phyloP scores from a whole-genome alignment of 2,888 invertebrate genomes.

The Lydus trimaculatus region DNA sequence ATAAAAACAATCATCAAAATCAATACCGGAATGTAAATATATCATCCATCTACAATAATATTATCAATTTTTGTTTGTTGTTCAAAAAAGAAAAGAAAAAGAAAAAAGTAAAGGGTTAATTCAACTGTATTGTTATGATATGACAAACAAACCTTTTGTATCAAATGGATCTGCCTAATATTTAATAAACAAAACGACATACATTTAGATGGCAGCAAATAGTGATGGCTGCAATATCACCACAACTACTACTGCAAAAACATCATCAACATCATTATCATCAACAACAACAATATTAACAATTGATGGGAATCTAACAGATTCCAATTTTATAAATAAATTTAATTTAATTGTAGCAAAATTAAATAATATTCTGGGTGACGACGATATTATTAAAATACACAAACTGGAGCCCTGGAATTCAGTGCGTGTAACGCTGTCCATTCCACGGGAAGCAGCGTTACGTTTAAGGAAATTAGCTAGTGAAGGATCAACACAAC shows the following conservation, averaged over 20 bases:
- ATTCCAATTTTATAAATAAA: conserved; percentile 84
- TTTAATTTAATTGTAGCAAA: conserved; percentile 80
- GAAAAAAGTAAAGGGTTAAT: no score
- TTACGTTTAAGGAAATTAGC: conserved; percentile 89
- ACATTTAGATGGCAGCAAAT: conserved; percentile 79
- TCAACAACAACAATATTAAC: conserved; percentile 75
- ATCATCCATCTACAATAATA: not conserved
- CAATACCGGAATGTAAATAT: not conserved
- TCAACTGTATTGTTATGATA: conserved; percentile 25
- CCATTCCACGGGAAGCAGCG: conserved; percentile 96
- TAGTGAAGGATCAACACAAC: conserved; percentile 85
- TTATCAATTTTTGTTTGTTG: not conserved
- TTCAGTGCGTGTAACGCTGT: conserved; percentile 96
- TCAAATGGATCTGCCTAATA: conserved; percentile 25
- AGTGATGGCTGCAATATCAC: conserved; percentile 76
- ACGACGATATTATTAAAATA: conserved; percentile 64
- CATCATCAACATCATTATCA: no score
- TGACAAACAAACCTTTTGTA: conserved; percentile 11
- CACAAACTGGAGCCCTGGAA: conserved; percentile 97
- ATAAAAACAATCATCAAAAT: not conserved
- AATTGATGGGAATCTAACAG: conserved; percentile 89
- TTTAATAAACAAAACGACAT: conserved; percentile 22
- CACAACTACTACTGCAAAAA: no score
- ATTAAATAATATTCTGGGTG: conserved; percentile 75
- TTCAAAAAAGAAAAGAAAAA: not conserved